Conservation (phyloP, 2,888 invertebrate genomes). For the Fragum sueziense region DNA sequence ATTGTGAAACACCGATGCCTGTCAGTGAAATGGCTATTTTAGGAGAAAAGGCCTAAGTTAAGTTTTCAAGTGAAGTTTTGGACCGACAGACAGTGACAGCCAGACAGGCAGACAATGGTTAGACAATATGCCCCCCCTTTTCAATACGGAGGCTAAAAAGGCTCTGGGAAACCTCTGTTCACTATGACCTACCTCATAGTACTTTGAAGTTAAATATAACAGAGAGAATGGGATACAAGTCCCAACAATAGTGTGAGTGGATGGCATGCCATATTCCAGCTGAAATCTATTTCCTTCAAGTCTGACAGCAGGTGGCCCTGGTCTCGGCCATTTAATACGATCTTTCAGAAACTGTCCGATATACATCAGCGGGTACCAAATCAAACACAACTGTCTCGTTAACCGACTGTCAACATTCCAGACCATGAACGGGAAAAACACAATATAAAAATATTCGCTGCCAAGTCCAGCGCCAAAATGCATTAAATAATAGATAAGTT, state of each 20-base stretch:
- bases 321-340: constrained; percentile 90
- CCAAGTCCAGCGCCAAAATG: constrained; percentile 93
- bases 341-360: constrained; percentile 92
- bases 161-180: no score
- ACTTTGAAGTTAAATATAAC: constrained; percentile 84
- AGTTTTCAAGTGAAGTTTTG: no score
- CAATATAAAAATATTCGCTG: constrained; percentile 94
- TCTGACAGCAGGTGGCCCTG: constrained; percentile 90
- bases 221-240: constrained; percentile 94
- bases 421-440: constrained; percentile 96
- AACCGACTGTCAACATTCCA: constrained; percentile 96
- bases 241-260: constrained; percentile 96
- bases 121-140: no score
- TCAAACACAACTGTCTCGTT: constrained; percentile 87
- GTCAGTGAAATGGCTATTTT: no score
- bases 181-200: constrained; percentile 74
- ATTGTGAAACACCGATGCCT: no score
- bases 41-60: no score
- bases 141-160: no score
- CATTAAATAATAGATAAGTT: constrained; percentile 92
- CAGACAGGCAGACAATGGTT: no score
- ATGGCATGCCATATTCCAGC: constrained; percentile 96
- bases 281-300: constrained; percentile 94
- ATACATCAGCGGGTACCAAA: constrained; percentile 81
- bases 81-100: no score